A percentile compares a stretch with the other conserved stretches of the same genome.
These are phyloP conservation scores for Perodicticus potto DNA, from an alignment of 2,797 vertebrate genomes.

Conservation along the genomic window DNA sequence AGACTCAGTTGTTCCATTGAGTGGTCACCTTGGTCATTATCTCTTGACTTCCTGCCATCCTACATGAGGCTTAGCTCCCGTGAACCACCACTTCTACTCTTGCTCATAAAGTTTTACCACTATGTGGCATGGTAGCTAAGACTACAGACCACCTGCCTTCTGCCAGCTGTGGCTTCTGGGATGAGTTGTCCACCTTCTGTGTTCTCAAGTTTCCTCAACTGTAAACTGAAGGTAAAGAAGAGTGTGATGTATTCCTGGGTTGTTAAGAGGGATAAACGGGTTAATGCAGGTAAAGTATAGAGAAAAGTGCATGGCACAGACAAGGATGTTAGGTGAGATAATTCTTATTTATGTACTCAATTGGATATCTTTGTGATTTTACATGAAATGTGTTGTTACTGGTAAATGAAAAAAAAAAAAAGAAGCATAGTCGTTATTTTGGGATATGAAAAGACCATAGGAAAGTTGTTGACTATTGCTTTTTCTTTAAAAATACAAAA, in stretches of 20 bases:
- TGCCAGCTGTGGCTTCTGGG: background rate
- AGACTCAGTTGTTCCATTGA: background rate
- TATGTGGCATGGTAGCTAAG: background rate
- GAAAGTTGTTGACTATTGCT: background rate
- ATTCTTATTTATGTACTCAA: background rate
- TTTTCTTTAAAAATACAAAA: background rate
- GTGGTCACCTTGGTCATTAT: background rate
- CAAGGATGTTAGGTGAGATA: background rate
- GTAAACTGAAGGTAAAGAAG: conserved; percentile 4
- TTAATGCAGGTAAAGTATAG: background rate
- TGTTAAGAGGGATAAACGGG: background rate
- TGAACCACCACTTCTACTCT: conserved; percentile 6
- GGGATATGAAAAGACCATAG: background rate
- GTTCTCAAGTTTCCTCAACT: background rate
- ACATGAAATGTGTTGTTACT: background rate
- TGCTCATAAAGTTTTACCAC: conserved; percentile 10
- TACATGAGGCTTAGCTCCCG: background rate
- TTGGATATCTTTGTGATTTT: conserved; percentile 9
- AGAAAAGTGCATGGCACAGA: background rate
- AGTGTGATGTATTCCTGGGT: background rate
- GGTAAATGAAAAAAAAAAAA: background rate
- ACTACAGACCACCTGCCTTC: background rate
- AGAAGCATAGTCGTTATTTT: background rate
- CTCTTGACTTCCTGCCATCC: conserved; percentile 33
- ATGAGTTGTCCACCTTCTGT: background rate